A percentile compares a stretch with the other conserved stretches of the same genome.
Conservation (phyloP, 92 coral and sea anemone genomes). For the Galaxea fascicularis region DNA sequence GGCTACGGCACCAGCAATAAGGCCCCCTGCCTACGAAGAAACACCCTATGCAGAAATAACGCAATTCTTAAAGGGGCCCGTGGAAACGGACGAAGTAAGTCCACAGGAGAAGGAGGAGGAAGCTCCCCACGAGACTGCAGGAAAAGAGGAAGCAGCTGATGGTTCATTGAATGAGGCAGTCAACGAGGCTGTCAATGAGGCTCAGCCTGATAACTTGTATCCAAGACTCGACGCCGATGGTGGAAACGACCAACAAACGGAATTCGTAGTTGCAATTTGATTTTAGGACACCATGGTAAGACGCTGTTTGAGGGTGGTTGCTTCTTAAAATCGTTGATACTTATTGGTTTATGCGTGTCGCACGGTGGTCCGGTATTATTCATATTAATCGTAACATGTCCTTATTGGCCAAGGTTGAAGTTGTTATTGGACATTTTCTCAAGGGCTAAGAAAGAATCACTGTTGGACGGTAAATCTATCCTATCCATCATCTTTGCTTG, state of each 20-base stretch:
- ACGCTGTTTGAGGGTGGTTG: neutral
- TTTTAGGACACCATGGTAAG: constrained; percentile 16
- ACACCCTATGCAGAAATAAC: constrained; percentile 47
- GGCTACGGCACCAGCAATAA: constrained; percentile 1
- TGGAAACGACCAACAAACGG: neutral
- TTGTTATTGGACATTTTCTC: too few species aligned
- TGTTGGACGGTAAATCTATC: too few species aligned
- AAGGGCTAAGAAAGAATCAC: too few species aligned
- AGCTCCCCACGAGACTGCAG: neutral
- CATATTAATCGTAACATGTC: neutral
- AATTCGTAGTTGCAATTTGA: constrained; percentile 7
- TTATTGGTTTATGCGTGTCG: neutral
- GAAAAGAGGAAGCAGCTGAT: neutral
- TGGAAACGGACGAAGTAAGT: constrained; percentile 1
- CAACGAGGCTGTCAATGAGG: neutral
- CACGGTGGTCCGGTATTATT: neutral
- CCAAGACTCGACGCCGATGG: neutral
- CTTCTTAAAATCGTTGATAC: neutral
- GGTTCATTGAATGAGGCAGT: neutral
- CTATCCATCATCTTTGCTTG: too few species aligned
- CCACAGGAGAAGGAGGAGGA: neutral
- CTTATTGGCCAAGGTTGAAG: neutral
- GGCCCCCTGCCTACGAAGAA: constrained; percentile 28
- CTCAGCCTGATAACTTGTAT: neutral
- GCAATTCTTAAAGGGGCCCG: constrained; percentile 26